Evolutionary conservation across 92 coral and sea anemone genomes (phyloP).

Genomic region (Siderastrea radians): DNA sequence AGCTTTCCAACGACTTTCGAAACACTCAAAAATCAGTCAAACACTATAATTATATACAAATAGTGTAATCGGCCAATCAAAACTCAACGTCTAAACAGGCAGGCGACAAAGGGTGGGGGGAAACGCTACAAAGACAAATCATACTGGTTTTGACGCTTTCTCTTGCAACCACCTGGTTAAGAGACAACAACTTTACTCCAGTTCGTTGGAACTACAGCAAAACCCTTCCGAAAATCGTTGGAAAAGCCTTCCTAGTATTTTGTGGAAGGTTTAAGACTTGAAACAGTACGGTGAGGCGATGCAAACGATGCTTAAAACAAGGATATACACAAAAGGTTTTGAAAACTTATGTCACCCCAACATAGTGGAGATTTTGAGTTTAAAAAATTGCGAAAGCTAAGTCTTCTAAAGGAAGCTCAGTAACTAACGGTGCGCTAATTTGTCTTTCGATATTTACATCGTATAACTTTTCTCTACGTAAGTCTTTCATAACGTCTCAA

Average conservation of each 20-base stretch:
- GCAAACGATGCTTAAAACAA: not conserved
- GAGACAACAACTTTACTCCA: not conserved
- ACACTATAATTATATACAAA: not conserved
- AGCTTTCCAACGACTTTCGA: not conserved
- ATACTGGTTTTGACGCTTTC: not conserved
- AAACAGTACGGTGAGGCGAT: not conserved
- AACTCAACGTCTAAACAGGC: too few species aligned
- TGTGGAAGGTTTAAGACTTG: not conserved
- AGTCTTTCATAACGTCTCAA: not conserved
- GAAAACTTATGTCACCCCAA: not conserved
- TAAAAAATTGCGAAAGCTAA: not conserved
- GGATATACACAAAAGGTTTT: not conserved
- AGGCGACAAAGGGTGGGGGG: too few species aligned
- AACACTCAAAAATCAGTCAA: not conserved
- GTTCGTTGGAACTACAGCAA: not conserved
- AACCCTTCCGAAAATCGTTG: not conserved
- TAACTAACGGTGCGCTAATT: not conserved
- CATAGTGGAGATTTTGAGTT: constrained; percentile 6
- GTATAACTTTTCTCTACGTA: not conserved
- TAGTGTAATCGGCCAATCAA: too few species aligned
- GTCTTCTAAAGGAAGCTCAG: not conserved
- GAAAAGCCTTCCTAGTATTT: not conserved
- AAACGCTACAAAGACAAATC: not conserved
- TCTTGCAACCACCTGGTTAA: not conserved
- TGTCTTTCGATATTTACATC: constrained; percentile 9